Evolutionary conservation across 2,888 invertebrate species (phyloP).

Genomic region (Acholoe squamosa): DNA sequence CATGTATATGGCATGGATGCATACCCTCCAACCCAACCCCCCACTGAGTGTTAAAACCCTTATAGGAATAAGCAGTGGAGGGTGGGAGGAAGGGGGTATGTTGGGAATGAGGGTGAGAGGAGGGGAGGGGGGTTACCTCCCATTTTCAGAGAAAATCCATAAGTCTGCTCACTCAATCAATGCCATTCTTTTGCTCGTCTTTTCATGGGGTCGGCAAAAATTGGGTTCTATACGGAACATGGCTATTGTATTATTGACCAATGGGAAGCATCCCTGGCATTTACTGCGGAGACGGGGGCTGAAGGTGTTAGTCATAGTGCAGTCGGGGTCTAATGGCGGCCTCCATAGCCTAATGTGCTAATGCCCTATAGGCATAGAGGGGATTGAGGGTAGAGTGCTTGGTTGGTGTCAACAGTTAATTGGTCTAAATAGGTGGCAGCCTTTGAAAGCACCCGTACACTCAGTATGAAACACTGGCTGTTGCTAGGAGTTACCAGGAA

Average conservation of each 20-base stretch:
- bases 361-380: too few species aligned
- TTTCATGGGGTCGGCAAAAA: conserved; percentile 2
- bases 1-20: conserved; percentile 23
- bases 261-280: too few species aligned
- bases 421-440: background rate
- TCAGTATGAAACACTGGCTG: background rate
- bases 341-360: too few species aligned
- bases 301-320: too few species aligned
- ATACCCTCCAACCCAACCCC: background rate
- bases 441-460: background rate
- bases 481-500: background rate
- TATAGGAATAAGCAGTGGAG: background rate
- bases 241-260: too few species aligned
- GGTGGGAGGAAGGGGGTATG: background rate
- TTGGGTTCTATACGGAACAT: too few species aligned
- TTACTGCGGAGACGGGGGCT: too few species aligned
- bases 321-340: too few species aligned
- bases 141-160: conserved; percentile 19
- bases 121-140: background rate
- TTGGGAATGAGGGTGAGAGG: background rate
- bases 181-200: conserved; percentile 18
- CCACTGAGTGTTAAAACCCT: background rate
- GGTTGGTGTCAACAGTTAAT: conserved; percentile 10
- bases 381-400: background rate
- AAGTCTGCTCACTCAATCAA: conserved; percentile 22